A percentile compares a stretch with the other conserved stretches of the same genome.
Conservation (phyloP, 2,797 vertebrate genomes). For the Varecia variegata region DNA sequence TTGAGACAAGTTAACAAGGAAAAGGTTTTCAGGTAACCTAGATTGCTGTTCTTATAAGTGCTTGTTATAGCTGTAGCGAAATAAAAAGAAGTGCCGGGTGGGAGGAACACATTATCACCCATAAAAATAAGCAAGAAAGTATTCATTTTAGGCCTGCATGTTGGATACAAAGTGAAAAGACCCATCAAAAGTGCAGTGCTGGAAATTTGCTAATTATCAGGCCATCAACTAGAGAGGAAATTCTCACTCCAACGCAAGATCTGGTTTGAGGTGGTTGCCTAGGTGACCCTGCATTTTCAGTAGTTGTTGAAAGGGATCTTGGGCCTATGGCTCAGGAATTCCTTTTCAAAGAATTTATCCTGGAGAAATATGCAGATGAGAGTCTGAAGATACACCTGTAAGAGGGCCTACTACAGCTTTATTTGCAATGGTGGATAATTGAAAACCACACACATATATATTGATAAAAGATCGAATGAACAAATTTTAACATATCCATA, state of each 20-base stretch:
- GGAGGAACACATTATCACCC: slow-evolving; percentile 75
- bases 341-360: slow-evolving; percentile 16
- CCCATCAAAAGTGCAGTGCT: slow-evolving; percentile 28
- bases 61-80: slow-evolving; percentile 67
- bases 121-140: slow-evolving; percentile 73
- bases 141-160: slow-evolving; percentile 56
- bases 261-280: slow-evolving; percentile 30
- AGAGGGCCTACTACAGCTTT: background rate
- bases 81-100: slow-evolving; percentile 68
- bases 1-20: slow-evolving; percentile 62
- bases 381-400: background rate
- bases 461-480: background rate
- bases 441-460: background rate
- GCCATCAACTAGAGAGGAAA: slow-evolving; percentile 34
- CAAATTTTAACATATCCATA: background rate
- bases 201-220: slow-evolving; percentile 64
- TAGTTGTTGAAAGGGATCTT: slow-evolving; percentile 23
- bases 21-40: slow-evolving; percentile 78
- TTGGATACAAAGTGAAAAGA: slow-evolving; percentile 59
- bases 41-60: slow-evolving; percentile 62
- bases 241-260: slow-evolving; percentile 45
- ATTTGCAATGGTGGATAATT: background rate
- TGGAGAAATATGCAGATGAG: background rate
- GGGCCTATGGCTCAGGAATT: background rate
- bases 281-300: slow-evolving; percentile 12